Percentiles rank a stretch among this genome's conserved stretches.
These are phyloP conservation scores for Phoebastria nigripes DNA, from an alignment of 2,797 vertebrate species.

Conservation along the genomic window DNA sequence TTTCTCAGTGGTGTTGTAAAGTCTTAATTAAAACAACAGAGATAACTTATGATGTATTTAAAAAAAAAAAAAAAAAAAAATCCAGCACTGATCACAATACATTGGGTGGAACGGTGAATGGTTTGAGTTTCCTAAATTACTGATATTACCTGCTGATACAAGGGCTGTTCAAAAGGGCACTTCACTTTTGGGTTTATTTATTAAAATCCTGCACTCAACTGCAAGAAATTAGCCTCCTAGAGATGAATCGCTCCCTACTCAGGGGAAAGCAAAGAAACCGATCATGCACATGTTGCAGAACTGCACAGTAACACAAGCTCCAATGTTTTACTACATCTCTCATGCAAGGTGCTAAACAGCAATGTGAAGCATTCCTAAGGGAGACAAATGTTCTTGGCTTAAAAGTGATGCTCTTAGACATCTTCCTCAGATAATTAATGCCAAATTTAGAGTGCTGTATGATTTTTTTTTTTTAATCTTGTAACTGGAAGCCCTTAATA, in stretches of 20 bases:
- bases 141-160: slow-evolving; percentile 78
- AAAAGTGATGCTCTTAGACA: neutral
- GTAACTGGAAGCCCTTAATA: slow-evolving; percentile 44
- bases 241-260: slow-evolving; percentile 73
- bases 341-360: neutral
- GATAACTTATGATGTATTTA: slow-evolving; percentile 65
- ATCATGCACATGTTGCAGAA: slow-evolving; percentile 18
- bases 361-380: neutral
- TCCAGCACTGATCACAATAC: slow-evolving; percentile 66
- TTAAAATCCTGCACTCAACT: slow-evolving; percentile 79
- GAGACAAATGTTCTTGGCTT: neutral
- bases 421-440: neutral
- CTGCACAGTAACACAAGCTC: slow-evolving; percentile 29
- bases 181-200: slow-evolving; percentile 83
- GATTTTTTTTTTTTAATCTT: neutral
- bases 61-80: neutral
- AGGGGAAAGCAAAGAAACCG: slow-evolving; percentile 51
- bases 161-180: slow-evolving; percentile 80
- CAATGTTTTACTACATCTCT: neutral
- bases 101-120: slow-evolving; percentile 68
- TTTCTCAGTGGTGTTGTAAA: slow-evolving; percentile 52
- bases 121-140: slow-evolving; percentile 76
- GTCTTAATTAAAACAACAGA: slow-evolving; percentile 74
- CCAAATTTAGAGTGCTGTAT: neutral
- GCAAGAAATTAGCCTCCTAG: slow-evolving; percentile 82